These are phyloP conservation scores for Pseudomyrmex cubaensis DNA, from an alignment of 1,140 invertebrate species.

Conservation along the genomic window DNA sequence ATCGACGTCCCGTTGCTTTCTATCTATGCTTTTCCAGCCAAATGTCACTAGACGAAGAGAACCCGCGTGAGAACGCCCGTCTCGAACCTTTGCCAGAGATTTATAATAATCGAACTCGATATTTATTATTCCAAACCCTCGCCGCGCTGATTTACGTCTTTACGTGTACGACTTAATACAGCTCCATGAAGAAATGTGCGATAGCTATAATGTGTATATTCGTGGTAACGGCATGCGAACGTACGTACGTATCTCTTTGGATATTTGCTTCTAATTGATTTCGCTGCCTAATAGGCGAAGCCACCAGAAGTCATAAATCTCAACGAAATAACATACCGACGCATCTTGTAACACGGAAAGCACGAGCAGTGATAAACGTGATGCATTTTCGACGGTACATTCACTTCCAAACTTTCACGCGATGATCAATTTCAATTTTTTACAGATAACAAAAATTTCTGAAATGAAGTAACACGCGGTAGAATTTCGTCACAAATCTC, in stretches of 20 bases:
- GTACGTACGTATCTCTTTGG: background rate
- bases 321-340: background rate
- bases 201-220: background rate
- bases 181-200: background rate
- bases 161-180: background rate
- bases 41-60: constrained; percentile 59
- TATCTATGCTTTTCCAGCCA: constrained; percentile 61
- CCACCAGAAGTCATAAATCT: constrained; percentile 17
- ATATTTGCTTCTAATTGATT: constrained; percentile 18
- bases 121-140: constrained; percentile 53
- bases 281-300: background rate
- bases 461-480: background rate
- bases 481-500: background rate
- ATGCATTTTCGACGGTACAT: no score
- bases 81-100: constrained; percentile 50
- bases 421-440: no score
- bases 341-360: background rate
- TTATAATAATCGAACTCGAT: constrained; percentile 63
- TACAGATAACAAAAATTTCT: no score
- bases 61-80: constrained; percentile 45
- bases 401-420: no score
- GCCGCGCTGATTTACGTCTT: constrained; percentile 29
- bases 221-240: background rate
- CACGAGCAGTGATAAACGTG: background rate
- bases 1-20: constrained; percentile 61